Base-by-base conservation (phyloP, 2,888 invertebrate species). In the Synergus gifuensis region DNA sequence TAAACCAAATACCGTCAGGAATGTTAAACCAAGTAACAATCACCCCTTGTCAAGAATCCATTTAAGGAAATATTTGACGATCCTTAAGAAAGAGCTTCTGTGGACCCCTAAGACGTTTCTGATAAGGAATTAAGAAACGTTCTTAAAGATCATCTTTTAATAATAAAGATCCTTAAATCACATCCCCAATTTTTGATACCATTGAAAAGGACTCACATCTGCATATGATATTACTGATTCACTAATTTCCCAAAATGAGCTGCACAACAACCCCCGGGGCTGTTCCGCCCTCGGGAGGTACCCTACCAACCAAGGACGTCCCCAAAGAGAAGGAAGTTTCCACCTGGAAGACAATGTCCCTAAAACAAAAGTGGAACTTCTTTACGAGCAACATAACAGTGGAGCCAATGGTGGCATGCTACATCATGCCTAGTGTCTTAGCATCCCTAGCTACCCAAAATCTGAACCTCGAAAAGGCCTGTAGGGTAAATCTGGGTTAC, bases 391-490 rank as follows among this genome's bases (percentile, higher is more conserved):
- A 96, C 87, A 95, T 96, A 84, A 96, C 96, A 11, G 96, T 96
- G 5, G 96, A 96, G 88, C 96, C 96, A 0, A 95, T 96, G 93
- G 91, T 96, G 79, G 96, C 96, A 1, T 95, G 95, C 87, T 96
- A 96, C 89, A 96, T 96, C 81, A 94, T 94, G 89, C 94, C 94
- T 1, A 94, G 94, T 84, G 94, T 94, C 3, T 89, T 94, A 16
- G 95, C 97, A 2, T 95, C 95, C 67, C 90, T 97, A 84, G 97
- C 97, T 28, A 96, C 97, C 63, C 97, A 97, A 92, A 97, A 97
- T 92, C 93, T 97, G 76, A 97, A 97, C 91, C 93, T 97, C 88
- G 97, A 97, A 91, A 97, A 97, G 92, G 97, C 97, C 0, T 97
- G 97, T 90, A 93, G 97, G 83, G 97, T 97, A 0, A 97, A 97